A percentile compares a stretch with the other conserved stretches of the same genome.
Evolutionary conservation across 2,888 invertebrate species (phyloP).

Genomic region (Andrena bucephala): DNA sequence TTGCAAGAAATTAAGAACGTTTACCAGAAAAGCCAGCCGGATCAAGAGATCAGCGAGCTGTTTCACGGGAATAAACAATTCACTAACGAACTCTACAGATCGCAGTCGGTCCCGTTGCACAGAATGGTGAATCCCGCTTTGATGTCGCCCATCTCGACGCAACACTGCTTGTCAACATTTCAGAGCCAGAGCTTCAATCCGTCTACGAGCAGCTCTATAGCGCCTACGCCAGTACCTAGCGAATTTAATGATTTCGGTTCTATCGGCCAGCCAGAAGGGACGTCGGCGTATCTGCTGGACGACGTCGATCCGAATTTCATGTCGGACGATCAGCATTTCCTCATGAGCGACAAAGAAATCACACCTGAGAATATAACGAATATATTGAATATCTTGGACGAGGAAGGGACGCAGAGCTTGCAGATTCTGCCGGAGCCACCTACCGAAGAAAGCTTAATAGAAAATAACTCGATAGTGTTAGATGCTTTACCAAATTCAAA

Average conservation of each 20-base stretch:
- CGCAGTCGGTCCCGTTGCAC: slow-evolving; percentile 93
- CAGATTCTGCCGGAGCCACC: slow-evolving; percentile 75
- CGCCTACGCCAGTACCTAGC: slow-evolving; percentile 89
- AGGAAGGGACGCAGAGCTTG: slow-evolving; percentile 74
- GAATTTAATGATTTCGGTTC: slow-evolving; percentile 91
- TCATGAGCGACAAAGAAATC: slow-evolving; percentile 82
- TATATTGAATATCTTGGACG: slow-evolving; percentile 88
- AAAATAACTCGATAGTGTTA: slow-evolving; percentile 71
- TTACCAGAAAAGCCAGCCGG: slow-evolving; percentile 77
- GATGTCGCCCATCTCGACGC: slow-evolving; percentile 83
- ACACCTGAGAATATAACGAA: slow-evolving; percentile 88
- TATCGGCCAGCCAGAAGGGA: slow-evolving; percentile 87
- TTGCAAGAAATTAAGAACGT: slow-evolving; percentile 80
- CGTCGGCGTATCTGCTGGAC: slow-evolving; percentile 83
- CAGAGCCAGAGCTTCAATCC: slow-evolving; percentile 79
- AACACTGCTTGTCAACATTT: slow-evolving; percentile 75
- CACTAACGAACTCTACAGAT: slow-evolving; percentile 86
- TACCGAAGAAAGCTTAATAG: slow-evolving; percentile 67
- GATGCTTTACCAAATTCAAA: slow-evolving; percentile 74
- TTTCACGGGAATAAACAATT: slow-evolving; percentile 87
- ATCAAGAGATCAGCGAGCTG: slow-evolving; percentile 88
- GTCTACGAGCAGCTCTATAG: slow-evolving; percentile 88
- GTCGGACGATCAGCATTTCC: slow-evolving; percentile 78
- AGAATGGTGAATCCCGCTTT: slow-evolving; percentile 85
- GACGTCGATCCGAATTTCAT: slow-evolving; percentile 81